Conservation (phyloP, 2,113 vertebrate genomes). For the Xyrauchen texanus region DNA sequence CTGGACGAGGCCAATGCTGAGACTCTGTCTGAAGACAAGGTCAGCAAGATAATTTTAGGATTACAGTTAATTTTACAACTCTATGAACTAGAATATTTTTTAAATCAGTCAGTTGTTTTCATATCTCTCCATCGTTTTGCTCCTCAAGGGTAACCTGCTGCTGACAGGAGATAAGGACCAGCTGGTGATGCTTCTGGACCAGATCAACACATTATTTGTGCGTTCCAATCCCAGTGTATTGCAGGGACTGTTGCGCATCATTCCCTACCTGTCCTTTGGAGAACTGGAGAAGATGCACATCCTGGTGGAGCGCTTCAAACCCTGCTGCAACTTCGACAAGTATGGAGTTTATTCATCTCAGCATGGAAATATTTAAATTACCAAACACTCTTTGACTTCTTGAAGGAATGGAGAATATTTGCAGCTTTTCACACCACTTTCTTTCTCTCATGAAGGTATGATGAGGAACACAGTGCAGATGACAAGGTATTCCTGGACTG, state of each 20-base stretch:
- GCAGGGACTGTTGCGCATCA: constrained; percentile 94
- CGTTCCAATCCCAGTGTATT: constrained; percentile 97
- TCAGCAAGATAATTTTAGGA: constrained; percentile 54
- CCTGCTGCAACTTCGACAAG: constrained; percentile 97
- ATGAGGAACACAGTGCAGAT: constrained; percentile 95
- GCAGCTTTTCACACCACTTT: neutral
- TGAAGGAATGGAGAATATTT: neutral
- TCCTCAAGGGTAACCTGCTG: constrained; percentile 87
- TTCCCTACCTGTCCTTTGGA: constrained; percentile 95
- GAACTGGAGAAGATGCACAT: constrained; percentile 98
- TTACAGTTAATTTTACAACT: neutral
- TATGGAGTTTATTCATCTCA: constrained; percentile 59
- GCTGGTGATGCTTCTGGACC: constrained; percentile 96
- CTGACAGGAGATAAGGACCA: constrained; percentile 97
- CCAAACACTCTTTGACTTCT: neutral
- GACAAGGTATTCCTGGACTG: constrained; percentile 98
- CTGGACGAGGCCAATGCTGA: constrained; percentile 97
- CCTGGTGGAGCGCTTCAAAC: constrained; percentile 94
- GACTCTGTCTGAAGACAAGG: constrained; percentile 95
- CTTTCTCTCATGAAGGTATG: constrained; percentile 80
- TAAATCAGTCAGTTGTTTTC: neutral
- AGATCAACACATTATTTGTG: constrained; percentile 97
- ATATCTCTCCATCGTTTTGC: constrained; percentile 5
- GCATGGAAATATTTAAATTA: neutral
- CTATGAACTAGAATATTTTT: neutral